These are phyloP conservation scores for Puma concolor DNA, from an alignment of 2,113 vertebrate genomes.

Conservation along the genomic window DNA sequence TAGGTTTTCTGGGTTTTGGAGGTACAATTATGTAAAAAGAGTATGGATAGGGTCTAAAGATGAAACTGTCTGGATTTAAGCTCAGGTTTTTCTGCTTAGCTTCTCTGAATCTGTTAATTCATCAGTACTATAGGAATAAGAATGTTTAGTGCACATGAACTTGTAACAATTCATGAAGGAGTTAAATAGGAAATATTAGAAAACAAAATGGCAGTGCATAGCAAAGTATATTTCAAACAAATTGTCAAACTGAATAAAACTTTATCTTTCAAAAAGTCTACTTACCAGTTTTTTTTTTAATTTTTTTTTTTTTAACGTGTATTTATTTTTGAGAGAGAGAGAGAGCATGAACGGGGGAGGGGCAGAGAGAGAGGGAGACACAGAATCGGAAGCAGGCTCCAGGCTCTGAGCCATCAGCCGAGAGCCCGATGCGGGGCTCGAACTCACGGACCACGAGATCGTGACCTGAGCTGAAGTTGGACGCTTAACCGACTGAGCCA, in stretches of 20 bases:
- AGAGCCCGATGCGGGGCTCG: no score
- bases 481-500: no score
- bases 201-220: constrained; percentile 27
- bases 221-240: neutral
- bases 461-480: no score
- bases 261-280: neutral
- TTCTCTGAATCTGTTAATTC: neutral
- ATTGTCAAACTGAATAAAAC: neutral
- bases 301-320: no score
- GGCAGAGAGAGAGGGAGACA: no score
- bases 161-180: neutral
- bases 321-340: no score
- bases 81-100: neutral
- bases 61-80: constrained; percentile 4
- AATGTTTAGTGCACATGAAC: neutral
- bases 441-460: no score
- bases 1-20: constrained; percentile 27
- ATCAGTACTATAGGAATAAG: neutral
- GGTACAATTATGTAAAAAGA: neutral
- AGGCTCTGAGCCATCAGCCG: no score
- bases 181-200: constrained; percentile 31
- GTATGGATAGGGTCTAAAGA: neutral
- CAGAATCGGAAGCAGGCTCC: no score
- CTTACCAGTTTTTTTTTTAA: neutral
- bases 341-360: no score